These are phyloP conservation scores for Theristicus caerulescens DNA, from an alignment of 2,113 vertebrate species.

Conservation along the genomic window DNA sequence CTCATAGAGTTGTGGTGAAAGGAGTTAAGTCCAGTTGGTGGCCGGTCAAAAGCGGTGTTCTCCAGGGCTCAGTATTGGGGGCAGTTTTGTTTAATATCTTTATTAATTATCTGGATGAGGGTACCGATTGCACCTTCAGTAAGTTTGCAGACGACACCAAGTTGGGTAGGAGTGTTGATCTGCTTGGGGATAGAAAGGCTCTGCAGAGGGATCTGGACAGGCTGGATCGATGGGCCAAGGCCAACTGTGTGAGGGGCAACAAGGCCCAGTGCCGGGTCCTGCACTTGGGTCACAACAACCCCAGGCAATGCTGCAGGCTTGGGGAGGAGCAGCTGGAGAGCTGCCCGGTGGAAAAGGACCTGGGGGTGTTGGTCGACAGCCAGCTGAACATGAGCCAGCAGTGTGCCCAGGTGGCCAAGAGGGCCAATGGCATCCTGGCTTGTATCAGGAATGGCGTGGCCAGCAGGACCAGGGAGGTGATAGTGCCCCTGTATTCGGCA, in stretches of 20 bases:
- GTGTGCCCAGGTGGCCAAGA: too few species aligned
- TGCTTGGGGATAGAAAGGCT: not conserved
- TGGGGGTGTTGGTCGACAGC: not conserved
- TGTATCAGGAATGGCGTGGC: too few species aligned
- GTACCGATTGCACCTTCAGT: not conserved
- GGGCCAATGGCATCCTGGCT: too few species aligned
- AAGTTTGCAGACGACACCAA: not conserved
- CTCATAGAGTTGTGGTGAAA: not conserved
- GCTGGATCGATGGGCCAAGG: not conserved
- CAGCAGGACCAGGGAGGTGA: not conserved
- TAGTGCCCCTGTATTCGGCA: too few species aligned
- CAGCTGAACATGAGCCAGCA: too few species aligned
- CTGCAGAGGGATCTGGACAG: not conserved
- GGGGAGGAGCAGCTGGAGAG: not conserved
- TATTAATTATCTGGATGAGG: not conserved
- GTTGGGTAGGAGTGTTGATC: not conserved
- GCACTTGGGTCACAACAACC: not conserved
- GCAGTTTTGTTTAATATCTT: not conserved
- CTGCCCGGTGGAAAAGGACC: not conserved
- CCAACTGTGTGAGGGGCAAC: not conserved
- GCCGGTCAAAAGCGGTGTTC: not conserved
- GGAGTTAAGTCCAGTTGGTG: not conserved
- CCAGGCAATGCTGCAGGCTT: not conserved
- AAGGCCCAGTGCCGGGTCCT: not conserved
- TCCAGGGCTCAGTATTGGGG: not conserved